Percentiles rank a stretch among this genome's conserved stretches.
Conservation (phyloP, 1,140 invertebrate species). For the Centruroides sculpturatus region DNA sequence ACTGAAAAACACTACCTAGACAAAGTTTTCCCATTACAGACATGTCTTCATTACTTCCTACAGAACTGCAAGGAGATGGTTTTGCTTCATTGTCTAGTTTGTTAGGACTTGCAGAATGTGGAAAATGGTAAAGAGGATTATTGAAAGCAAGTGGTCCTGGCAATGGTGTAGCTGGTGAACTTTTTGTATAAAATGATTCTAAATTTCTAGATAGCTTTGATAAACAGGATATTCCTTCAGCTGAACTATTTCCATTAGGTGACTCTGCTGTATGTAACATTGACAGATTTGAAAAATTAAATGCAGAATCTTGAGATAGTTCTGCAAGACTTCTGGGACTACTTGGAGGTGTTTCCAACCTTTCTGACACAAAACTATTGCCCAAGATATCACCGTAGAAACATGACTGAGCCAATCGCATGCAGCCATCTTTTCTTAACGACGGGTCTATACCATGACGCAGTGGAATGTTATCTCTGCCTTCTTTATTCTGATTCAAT, state of each 20-base stretch:
- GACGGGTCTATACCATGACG: too few species aligned
- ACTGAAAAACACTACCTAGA: too few species aligned
- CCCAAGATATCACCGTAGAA: neutral
- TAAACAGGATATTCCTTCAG: too few species aligned
- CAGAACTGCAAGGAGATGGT: too few species aligned
- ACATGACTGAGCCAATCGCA: too few species aligned
- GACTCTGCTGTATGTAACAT: neutral
- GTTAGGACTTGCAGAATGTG: neutral
- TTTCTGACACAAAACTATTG: neutral
- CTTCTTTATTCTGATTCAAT: conserved; percentile 14
- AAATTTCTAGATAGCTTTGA: too few species aligned
- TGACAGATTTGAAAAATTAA: neutral
- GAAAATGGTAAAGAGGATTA: conserved; percentile 57
- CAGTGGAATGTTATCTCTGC: neutral
- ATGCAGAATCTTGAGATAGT: neutral
- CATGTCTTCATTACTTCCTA: too few species aligned
- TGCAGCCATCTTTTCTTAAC: too few species aligned
- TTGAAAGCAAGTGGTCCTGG: conserved; percentile 59
- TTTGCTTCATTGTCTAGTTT: too few species aligned
- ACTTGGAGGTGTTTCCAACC: neutral
- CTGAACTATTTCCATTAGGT: neutral
- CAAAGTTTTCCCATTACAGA: too few species aligned
- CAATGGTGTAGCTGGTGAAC: conserved; percentile 11
- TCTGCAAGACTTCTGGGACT: neutral
- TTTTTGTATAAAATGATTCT: conserved; percentile 1